Percentiles rank a stretch among this genome's conserved stretches.
phyloP scores from a whole-genome alignment of 1,140 invertebrate species.

The Acromyrmex charruanus region DNA sequence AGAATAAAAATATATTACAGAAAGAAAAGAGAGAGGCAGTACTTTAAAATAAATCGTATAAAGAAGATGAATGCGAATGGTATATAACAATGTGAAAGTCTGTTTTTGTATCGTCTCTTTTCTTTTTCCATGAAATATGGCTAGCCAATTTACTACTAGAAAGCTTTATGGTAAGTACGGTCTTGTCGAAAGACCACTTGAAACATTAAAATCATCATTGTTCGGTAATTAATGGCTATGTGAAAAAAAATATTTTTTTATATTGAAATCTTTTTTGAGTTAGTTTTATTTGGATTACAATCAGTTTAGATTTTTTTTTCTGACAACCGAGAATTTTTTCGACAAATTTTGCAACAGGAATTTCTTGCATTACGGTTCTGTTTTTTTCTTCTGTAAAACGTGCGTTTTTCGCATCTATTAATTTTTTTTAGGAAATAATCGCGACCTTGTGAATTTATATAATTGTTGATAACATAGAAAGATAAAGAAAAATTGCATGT shows the following conservation, averaged over 20 bases:
- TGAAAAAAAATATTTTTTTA: conserved; percentile 4
- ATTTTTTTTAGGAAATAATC: not conserved
- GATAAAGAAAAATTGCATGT: not conserved
- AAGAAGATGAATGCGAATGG: not conserved
- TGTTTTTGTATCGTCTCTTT: conserved; percentile 2
- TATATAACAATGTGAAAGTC: conserved; percentile 1
- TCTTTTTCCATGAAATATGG: not conserved
- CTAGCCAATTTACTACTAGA: conserved; percentile 7
- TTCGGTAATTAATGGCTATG: not conserved
- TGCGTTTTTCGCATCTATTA: not conserved
- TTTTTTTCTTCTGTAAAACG: not conserved
- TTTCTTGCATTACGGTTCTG: not conserved
- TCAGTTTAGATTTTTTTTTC: not conserved
- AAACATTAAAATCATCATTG: not conserved
- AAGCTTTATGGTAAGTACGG: conserved; percentile 5
- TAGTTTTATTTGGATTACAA: not conserved
- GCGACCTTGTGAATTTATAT: not conserved
- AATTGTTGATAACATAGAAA: not conserved
- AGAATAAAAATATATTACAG: not conserved
- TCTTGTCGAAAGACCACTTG: not conserved
- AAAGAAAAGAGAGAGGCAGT: not conserved
- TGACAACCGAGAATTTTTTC: too few relatives aligned
- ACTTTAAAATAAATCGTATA: not conserved
- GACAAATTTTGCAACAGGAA: not conserved
- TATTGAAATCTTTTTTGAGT: not conserved